These are phyloP conservation scores for Clostera curtula DNA, from an alignment of 2,888 invertebrate genomes.

Conservation along the genomic window DNA sequence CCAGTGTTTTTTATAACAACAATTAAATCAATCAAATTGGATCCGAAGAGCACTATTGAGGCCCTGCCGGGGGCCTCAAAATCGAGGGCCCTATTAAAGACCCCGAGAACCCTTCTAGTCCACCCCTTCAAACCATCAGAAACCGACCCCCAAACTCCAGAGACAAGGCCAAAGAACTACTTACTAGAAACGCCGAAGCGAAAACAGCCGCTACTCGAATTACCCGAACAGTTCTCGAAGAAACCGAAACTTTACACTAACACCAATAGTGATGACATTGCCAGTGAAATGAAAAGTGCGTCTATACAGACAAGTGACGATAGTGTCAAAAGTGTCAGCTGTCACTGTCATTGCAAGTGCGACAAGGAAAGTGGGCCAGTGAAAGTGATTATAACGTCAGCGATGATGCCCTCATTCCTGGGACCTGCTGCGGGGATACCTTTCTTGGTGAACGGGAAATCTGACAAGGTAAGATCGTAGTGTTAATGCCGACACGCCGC, in stretches of 20 bases:
- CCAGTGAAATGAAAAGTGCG: slow-evolving; percentile 7
- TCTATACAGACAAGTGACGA: slow-evolving; percentile 4
- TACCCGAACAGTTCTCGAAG: slow-evolving; percentile 44
- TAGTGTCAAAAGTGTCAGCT: slow-evolving; percentile 11
- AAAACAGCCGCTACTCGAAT: slow-evolving; percentile 45
- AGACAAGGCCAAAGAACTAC: slow-evolving; percentile 36
- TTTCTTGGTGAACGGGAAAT: slow-evolving; percentile 46
- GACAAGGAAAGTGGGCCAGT: slow-evolving; percentile 31
- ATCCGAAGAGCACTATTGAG: slow-evolving; percentile 40
- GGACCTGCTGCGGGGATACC: slow-evolving; percentile 48
- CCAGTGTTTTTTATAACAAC: slow-evolving; percentile 1
- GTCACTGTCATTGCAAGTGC: slow-evolving; percentile 19
- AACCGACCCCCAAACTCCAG: slow-evolving; percentile 10
- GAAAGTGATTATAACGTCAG: slow-evolving; percentile 59
- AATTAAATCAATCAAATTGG: slow-evolving; percentile 53
- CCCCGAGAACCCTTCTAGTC: slow-evolving; percentile 48
- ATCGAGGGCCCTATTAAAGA: slow-evolving; percentile 8
- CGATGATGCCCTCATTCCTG: slow-evolving; percentile 59
- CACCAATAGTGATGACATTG: slow-evolving; percentile 4
- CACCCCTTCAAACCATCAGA: slow-evolving; percentile 37
- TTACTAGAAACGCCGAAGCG: slow-evolving; percentile 56
- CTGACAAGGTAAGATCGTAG: slow-evolving; percentile 42
- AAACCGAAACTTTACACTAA: slow-evolving; percentile 42
- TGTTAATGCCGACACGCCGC: neutral
- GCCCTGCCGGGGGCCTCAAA: slow-evolving; percentile 56